phyloP scores from a whole-genome alignment of 2,113 vertebrate genomes.

The Panthera leo region DNA sequence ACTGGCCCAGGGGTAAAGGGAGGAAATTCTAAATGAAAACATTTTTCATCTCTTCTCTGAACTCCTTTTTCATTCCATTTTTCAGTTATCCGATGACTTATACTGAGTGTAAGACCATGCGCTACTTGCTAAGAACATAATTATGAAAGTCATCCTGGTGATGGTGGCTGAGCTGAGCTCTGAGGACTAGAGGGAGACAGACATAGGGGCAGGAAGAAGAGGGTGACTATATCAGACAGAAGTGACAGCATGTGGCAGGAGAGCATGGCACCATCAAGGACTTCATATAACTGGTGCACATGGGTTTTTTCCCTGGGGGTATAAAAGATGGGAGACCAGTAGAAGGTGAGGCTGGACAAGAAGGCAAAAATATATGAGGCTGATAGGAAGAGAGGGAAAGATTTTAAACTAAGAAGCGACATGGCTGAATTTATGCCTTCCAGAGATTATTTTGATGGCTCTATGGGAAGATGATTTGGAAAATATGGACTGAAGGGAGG shows the following conservation, averaged over 20 bases:
- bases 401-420: not conserved
- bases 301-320: not conserved
- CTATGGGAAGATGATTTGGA: not conserved
- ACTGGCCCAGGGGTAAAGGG: not conserved
- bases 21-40: not conserved
- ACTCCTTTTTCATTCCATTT: not conserved
- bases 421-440: not conserved
- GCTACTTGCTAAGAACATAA: not conserved
- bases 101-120: not conserved
- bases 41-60: not conserved
- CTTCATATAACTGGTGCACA: not conserved
- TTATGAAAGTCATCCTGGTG: not conserved
- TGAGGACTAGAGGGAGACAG: not conserved
- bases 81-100: not conserved
- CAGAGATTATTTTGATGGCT: not conserved
- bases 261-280: not conserved
- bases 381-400: not conserved
- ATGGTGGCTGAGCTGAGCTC: not conserved
- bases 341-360: not conserved
- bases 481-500: not conserved
- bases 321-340: not conserved
- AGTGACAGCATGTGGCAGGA: not conserved
- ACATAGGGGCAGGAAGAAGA: not conserved
- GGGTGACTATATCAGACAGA: not conserved
- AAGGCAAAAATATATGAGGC: not conserved